These are phyloP conservation scores for Ormia ochracea DNA, from an alignment of 2,888 invertebrate genomes.

Conservation along the genomic window DNA sequence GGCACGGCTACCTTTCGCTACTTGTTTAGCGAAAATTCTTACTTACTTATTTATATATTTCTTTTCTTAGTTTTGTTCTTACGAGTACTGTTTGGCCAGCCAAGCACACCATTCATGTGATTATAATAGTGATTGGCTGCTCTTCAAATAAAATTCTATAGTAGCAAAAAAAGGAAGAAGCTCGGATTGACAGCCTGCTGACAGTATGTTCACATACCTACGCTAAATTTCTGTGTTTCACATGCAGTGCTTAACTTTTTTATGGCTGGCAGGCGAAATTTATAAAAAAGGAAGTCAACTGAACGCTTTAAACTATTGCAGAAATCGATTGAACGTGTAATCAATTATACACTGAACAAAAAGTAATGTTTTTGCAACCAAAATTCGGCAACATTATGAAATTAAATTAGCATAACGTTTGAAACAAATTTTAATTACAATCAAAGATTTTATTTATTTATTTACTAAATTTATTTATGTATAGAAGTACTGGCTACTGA, in stretches of 20 bases:
- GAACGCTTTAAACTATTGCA: constrained; percentile 16
- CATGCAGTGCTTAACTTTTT: background rate
- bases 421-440: too few species aligned
- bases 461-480: too few species aligned
- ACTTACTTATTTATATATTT: constrained; percentile 19
- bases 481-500: too few species aligned
- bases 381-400: too few species aligned
- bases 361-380: background rate
- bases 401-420: too few species aligned
- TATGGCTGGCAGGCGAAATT: constrained; percentile 21
- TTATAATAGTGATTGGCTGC: constrained; percentile 54
- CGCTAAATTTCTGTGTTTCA: constrained; percentile 33
- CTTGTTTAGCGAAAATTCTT: constrained; percentile 39
- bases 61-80: background rate
- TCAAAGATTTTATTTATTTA: too few species aligned
- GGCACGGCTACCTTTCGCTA: constrained; percentile 50
- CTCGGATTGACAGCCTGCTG: constrained; percentile 52
- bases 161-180: background rate
- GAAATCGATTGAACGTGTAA: background rate
- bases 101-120: constrained; percentile 47
- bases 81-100: background rate
- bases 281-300: background rate
- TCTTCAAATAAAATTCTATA: constrained; percentile 40
- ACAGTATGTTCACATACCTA: constrained; percentile 45
- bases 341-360: constrained; percentile 20